Evolutionary conservation across 1,140 invertebrate species (phyloP).

Genomic region (Bombus turneri): DNA sequence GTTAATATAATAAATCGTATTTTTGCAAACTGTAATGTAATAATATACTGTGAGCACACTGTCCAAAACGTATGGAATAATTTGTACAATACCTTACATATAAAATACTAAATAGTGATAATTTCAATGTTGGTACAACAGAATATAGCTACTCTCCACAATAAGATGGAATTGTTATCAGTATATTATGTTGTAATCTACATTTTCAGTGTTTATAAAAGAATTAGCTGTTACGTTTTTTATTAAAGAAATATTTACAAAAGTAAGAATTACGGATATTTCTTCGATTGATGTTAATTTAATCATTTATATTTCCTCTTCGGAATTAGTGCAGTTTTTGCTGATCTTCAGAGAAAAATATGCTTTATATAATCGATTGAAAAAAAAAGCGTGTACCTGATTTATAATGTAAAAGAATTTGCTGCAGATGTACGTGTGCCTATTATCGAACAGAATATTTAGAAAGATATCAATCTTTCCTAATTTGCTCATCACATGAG

Average conservation of each 20-base stretch:
- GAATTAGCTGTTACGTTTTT: conserved; percentile 77
- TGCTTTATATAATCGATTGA: conserved; percentile 63
- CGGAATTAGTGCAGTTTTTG: conserved; percentile 55
- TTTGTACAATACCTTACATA: conserved; percentile 77
- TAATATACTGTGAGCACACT: conserved; percentile 69
- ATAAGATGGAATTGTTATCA: conserved; percentile 77
- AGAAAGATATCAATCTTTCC: conserved; percentile 51
- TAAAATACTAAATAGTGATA: conserved; percentile 70
- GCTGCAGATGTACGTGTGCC: conserved; percentile 72
- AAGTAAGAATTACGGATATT: conserved; percentile 71
- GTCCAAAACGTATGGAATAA: conserved; percentile 79
- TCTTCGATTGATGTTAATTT: conserved; percentile 73
- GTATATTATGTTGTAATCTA: conserved; percentile 79
- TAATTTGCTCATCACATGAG: conserved; percentile 40
- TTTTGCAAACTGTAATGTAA: conserved; percentile 75
- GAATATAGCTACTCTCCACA: conserved; percentile 75
- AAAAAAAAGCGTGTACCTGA: conserved; percentile 78
- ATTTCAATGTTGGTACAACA: conserved; percentile 79
- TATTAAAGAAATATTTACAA: conserved; percentile 77
- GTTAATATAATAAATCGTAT: conserved; percentile 75
- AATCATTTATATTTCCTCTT: conserved; percentile 72
- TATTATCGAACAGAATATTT: conserved; percentile 65
- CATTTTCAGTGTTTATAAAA: conserved; percentile 79
- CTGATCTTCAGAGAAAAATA: conserved; percentile 45
- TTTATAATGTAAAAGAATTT: conserved; percentile 75